Evolutionary conservation across 2,888 invertebrate genomes (phyloP), one percentile per base, ranked within the genome.

Genomic region (Muschampia plurimacula): DNA sequence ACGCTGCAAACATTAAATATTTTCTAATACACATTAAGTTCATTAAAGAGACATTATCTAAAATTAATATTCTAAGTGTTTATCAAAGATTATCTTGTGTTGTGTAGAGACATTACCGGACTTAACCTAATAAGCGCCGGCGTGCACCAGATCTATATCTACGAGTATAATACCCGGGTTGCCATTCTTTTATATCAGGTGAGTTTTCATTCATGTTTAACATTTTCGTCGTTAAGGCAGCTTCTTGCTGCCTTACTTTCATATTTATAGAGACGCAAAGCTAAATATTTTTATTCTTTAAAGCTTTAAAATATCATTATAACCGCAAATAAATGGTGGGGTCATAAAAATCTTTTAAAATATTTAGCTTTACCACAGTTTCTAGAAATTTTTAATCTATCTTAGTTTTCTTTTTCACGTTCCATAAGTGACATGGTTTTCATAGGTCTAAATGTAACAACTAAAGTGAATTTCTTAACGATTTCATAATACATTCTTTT

Each of bases 131-230:
- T n/a, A 10, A 62, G 63, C 71, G 52, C 71, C 73, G 72, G 74
- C 68, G 66, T 57, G 52, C 69, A 67, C 36, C 67, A 60, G 68
- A 75, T 68, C 72, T 74, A 74, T 72, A 74, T 64, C 76, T 28
- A 28, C n/a, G n/a, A n/a, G n/a, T 73, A 74, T 62, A 76, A 69
- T 59, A 36, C 36, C 74, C 72, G 49, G 73, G 73, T 69, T 68
- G 73, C 55, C 75, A 67, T 73, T 69, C 73, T 62, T 63, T 63
- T 15, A 72, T 72, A 71, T 71, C 78, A 83, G 84, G 86, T 86
- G 72, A 82, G 84, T 75, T 55, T 55, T 77, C 76, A 77, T 76
- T 77, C 74, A 75, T 74, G 57, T 46, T 66, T 44, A 6, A 64
- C 32, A 10, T 55, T 63, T 0, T 32, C 6, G 8, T 39, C n/a